Evolutionary conservation across 30 jellyfish, hydroid and myxozoan genomes (phyloP).

Genomic region (Aurelia aurita complex sp. Pacific): DNA sequence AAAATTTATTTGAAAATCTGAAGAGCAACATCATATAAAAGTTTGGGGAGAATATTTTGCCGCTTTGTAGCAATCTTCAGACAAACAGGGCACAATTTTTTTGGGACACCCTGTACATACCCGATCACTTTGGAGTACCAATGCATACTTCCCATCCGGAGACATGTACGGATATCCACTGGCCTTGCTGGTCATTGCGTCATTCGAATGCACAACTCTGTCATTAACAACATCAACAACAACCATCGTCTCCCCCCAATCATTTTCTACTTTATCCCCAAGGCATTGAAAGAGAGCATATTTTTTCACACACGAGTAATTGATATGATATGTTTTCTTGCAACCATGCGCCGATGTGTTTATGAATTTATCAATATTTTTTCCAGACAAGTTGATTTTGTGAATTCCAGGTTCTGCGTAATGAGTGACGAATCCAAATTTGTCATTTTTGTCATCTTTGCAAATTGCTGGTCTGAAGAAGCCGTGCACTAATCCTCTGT

Average conservation of each 20-base stretch:
- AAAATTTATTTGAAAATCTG: too few relatives aligned
- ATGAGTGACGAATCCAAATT: slow-evolving; percentile 25
- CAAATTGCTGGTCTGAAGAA: slow-evolving; percentile 27
- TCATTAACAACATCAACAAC: slow-evolving; percentile 16
- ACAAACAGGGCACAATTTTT: too few relatives aligned
- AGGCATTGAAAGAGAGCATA: slow-evolving; percentile 38
- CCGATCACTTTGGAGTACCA: slow-evolving; percentile 27
- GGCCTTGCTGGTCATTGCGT: slow-evolving; percentile 25
- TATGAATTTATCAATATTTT: slow-evolving; percentile 18
- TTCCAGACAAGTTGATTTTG: slow-evolving; percentile 8
- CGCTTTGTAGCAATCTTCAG: too few relatives aligned
- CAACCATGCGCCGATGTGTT: slow-evolving; percentile 27
- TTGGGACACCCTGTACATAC: too few relatives aligned
- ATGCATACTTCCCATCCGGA: slow-evolving; percentile 30
- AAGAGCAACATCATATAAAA: too few relatives aligned
- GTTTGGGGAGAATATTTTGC: too few relatives aligned
- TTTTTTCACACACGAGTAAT: slow-evolving; percentile 10
- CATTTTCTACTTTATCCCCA: neutral
- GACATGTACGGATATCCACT: slow-evolving; percentile 23
- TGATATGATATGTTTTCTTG: slow-evolving; percentile 8
- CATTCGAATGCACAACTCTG: slow-evolving; percentile 12
- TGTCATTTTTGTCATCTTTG: neutral
- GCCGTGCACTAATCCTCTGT: slow-evolving; percentile 12
- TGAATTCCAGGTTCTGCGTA: slow-evolving; percentile 42
- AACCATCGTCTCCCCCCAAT: neutral